phyloP scores from a whole-genome alignment of 2,888 invertebrate genomes.

The Bembecia ichneumoniformis region DNA sequence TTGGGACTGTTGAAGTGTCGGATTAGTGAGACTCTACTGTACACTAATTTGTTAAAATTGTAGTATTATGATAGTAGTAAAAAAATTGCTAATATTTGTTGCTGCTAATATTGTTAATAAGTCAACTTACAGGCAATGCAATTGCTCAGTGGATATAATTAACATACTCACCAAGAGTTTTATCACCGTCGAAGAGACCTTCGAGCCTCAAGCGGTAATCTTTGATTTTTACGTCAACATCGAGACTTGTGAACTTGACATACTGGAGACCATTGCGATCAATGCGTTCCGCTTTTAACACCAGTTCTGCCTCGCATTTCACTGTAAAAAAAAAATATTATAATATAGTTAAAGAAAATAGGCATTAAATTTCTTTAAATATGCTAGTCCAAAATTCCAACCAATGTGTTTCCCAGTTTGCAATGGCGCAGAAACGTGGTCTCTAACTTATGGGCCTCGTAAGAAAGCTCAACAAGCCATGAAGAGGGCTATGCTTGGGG shows the following conservation, averaged over 20 bases:
- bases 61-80: no score
- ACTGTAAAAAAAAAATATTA: constrained; percentile 39
- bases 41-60: no score
- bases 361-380: background rate
- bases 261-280: constrained; percentile 56
- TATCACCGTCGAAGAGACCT: constrained; percentile 75
- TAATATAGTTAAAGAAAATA: background rate
- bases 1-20: no score
- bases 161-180: constrained; percentile 58
- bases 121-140: background rate
- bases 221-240: constrained; percentile 66
- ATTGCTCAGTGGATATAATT: background rate
- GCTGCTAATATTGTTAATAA: no score
- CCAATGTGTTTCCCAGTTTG: no score
- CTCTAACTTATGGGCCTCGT: no score
- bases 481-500: no score
- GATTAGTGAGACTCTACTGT: no score
- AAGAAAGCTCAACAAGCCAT: no score
- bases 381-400: no score
- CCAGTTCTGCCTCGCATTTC: constrained; percentile 62
- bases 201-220: constrained; percentile 70
- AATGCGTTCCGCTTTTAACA: constrained; percentile 41
- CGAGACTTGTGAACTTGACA: constrained; percentile 56
- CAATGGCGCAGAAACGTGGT: no score
- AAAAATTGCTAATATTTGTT: no score